Percentiles rank a stretch among this genome's conserved stretches.
Conservation (phyloP, 2,797 vertebrate genomes). For the Enteromius anoplus region DNA sequence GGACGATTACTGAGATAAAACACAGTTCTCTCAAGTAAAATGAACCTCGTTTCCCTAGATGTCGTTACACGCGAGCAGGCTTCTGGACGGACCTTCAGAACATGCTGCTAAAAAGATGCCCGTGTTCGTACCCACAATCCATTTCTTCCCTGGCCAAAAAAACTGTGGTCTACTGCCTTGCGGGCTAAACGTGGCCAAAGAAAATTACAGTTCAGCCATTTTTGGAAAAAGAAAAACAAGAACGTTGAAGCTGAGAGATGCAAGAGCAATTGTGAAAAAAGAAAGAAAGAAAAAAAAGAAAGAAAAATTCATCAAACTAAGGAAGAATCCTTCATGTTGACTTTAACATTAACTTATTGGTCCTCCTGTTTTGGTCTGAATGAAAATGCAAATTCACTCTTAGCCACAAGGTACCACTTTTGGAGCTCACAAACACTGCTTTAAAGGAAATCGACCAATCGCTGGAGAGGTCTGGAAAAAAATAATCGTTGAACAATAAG, state of each 20-base stretch:
- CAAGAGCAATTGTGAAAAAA: neutral
- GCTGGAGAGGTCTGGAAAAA: too few species aligned
- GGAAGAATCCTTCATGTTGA: too few species aligned
- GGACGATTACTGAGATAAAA: neutral
- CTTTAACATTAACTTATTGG: too few species aligned
- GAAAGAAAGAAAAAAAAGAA: neutral
- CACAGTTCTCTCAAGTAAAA: neutral
- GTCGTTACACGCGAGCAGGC: neutral
- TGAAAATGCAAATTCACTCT: too few species aligned
- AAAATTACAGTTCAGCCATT: slow-evolving; percentile 50
- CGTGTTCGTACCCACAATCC: slow-evolving; percentile 63
- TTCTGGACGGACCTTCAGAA: slow-evolving; percentile 52
- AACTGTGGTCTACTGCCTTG: slow-evolving; percentile 50
- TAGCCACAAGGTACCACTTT: too few species aligned
- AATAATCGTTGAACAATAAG: too few species aligned
- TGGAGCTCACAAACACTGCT: too few species aligned
- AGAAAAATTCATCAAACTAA: neutral
- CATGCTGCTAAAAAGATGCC: slow-evolving; percentile 61
- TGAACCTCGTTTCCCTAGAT: neutral
- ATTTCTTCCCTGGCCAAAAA: slow-evolving; percentile 65
- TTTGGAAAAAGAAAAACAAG: slow-evolving; percentile 50
- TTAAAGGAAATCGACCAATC: too few species aligned
- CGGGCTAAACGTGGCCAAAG: slow-evolving; percentile 28
- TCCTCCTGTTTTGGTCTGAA: too few species aligned
- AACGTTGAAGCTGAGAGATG: neutral